Evolutionary conservation across 2,797 vertebrate genomes (phyloP).

Genomic region (Acipenser transmontanus): DNA sequence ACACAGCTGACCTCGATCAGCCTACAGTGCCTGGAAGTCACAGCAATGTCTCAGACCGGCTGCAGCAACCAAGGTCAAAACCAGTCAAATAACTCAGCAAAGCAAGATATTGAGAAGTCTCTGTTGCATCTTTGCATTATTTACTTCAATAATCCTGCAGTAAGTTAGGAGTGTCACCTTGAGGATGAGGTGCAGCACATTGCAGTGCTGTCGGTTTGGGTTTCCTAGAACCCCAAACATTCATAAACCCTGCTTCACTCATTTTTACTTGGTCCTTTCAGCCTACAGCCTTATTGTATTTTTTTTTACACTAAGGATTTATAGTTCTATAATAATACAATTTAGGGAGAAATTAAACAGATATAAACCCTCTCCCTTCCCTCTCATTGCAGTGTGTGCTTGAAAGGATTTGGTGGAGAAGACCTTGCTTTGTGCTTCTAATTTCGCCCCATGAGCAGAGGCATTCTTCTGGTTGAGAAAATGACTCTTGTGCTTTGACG

Average conservation of each 20-base stretch:
- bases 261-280: not conserved
- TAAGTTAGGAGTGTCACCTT: too few relatives aligned
- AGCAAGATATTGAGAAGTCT: too few relatives aligned
- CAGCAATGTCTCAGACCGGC: too few relatives aligned
- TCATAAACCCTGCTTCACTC: not conserved
- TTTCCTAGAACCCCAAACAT: not conserved
- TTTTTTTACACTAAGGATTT: not conserved
- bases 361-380: not conserved
- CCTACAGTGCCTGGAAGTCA: too few relatives aligned
- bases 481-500: slow-evolving; percentile 56
- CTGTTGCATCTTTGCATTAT: too few relatives aligned
- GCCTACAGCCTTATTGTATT: not conserved
- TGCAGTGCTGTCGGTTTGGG: not conserved
- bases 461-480: slow-evolving; percentile 36
- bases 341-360: not conserved
- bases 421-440: not conserved
- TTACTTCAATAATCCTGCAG: too few relatives aligned
- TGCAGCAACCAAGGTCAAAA: too few relatives aligned
- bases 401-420: not conserved
- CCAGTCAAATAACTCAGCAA: too few relatives aligned
- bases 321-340: too few relatives aligned
- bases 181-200: too few relatives aligned
- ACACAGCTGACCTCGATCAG: too few relatives aligned
- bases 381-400: slow-evolving; percentile 1
- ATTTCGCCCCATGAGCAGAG: slow-evolving; percentile 31